Base-by-base conservation (phyloP, 2,888 invertebrate species). In the Pristionchus fissidentatus region DNA sequence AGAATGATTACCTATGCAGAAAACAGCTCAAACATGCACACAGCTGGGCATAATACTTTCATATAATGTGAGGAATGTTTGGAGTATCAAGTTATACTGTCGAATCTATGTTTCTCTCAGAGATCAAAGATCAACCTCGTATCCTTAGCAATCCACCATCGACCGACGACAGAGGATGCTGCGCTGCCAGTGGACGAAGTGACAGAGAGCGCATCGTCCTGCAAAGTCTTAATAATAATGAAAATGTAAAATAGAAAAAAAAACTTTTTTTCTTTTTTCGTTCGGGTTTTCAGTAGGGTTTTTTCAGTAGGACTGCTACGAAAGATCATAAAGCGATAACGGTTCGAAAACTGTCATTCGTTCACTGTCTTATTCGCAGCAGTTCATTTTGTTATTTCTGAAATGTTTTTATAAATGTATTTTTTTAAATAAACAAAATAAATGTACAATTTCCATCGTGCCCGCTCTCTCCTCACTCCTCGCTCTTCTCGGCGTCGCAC, bases 101-200 rank as follows among this genome's bases (percentile, higher is more conserved):
- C 49, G 35, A 29, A 29, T 4, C 29, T 29, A 13, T 4, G 32
- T 35, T 8, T 70, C 22, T 38, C 19, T 22, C 7, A 49, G 13
- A 15, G 49, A 15, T 15, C 13, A 49, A 49, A 49, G 19, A 49
- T 19, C 32, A 10, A 89, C 88, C 89, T 87, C 41, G 90, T 90
- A 73, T 89, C 90, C 84, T 91, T 91, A 7, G 90, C 91, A 75
- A 88, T 89, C 92, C 92, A 92, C 92, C 92, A 92, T 43, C 90
- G 84, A n/a, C 91, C 91, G 38, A 90, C 90, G 29, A 91, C 88
- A 38, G 87, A 87, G 3, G 91, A 90, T 29, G 87, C 83, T 4
- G 88, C 85, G 84, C 90, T 90, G 35, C 89, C 88, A 38, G 86
- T 88, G 4, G 91, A 91, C 46, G 87, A 87, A 10, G 88, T 85